phyloP scores from a whole-genome alignment of 1,140 invertebrate species.

The Lepidurus couesii region DNA sequence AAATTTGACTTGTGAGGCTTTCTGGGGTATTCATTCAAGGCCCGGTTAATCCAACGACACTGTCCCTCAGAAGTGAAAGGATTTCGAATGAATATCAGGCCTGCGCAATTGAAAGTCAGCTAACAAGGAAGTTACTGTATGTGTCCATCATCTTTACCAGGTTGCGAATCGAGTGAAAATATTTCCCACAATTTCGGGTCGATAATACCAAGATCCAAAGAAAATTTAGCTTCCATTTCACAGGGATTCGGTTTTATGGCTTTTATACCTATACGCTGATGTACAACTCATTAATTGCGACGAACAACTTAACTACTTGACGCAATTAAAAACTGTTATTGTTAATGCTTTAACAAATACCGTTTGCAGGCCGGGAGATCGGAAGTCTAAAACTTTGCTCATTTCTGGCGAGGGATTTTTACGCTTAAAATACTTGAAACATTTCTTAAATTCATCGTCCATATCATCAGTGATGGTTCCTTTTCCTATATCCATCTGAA shows the following conservation, averaged over 20 bases:
- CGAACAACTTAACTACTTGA: not conserved
- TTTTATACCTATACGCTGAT: not conserved
- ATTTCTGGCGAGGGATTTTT: constrained; percentile 40
- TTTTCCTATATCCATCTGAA: not conserved
- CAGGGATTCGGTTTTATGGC: not conserved
- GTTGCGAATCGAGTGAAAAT: constrained; percentile 40
- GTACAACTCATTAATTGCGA: constrained; percentile 15
- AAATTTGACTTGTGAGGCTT: constrained; percentile 75
- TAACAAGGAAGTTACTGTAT: not conserved
- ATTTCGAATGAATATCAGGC: constrained; percentile 73
- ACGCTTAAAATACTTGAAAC: constrained; percentile 45
- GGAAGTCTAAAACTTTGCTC: constrained; percentile 42
- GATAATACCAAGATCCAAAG: constrained; percentile 37
- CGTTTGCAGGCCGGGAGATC: constrained; percentile 10
- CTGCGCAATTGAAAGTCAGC: constrained; percentile 43
- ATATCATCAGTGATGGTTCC: not conserved
- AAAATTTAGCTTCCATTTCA: not conserved
- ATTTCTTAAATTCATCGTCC: constrained; percentile 40
- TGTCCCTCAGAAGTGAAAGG: constrained; percentile 72
- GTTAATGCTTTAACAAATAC: constrained; percentile 24
- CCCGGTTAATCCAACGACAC: constrained; percentile 72
- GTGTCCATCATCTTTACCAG: constrained; percentile 37
- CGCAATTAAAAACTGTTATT: not conserved
- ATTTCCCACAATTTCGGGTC: constrained; percentile 43
- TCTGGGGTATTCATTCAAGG: constrained; percentile 66